Percentiles rank a stretch among this genome's conserved stretches.
Conservation (phyloP, 1,140 invertebrate genomes). For the Saccostrea glomerata region DNA sequence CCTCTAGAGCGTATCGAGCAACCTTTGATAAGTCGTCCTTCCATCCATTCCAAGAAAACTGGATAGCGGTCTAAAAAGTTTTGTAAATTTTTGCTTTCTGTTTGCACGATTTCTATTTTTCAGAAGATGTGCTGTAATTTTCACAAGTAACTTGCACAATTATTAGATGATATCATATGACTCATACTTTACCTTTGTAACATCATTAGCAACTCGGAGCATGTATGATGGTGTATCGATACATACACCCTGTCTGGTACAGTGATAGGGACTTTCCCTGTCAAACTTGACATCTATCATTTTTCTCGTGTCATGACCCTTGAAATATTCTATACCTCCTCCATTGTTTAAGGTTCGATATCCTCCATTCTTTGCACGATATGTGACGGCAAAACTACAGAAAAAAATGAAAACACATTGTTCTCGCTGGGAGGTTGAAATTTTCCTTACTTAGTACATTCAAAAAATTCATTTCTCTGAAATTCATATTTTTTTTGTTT, state of each 20-base stretch:
- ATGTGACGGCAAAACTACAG: not conserved
- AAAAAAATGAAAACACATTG: not conserved
- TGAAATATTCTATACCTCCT: not conserved
- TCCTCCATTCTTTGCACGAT: constrained; percentile 11
- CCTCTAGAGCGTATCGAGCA: constrained; percentile 56
- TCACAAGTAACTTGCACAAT: no score
- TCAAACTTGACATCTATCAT: not conserved
- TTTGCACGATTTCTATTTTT: no score
- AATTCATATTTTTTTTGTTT: no score
- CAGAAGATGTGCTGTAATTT: no score
- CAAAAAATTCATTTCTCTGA: no score
- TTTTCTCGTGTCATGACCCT: not conserved
- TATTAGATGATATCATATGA: no score
- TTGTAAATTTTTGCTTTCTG: no score
- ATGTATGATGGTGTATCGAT: not conserved
- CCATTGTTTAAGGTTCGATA: not conserved
- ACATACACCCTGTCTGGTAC: not conserved
- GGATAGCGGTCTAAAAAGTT: constrained; percentile 50
- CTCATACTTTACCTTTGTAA: not conserved
- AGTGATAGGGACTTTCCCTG: not conserved
- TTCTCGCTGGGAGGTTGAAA: no score
- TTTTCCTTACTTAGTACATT: no score
- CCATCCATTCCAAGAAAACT: constrained; percentile 58
- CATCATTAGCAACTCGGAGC: not conserved
- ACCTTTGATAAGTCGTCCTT: constrained; percentile 55